Conservation (phyloP, 2,113 vertebrate genomes). For the Menura novaehollandiae region DNA sequence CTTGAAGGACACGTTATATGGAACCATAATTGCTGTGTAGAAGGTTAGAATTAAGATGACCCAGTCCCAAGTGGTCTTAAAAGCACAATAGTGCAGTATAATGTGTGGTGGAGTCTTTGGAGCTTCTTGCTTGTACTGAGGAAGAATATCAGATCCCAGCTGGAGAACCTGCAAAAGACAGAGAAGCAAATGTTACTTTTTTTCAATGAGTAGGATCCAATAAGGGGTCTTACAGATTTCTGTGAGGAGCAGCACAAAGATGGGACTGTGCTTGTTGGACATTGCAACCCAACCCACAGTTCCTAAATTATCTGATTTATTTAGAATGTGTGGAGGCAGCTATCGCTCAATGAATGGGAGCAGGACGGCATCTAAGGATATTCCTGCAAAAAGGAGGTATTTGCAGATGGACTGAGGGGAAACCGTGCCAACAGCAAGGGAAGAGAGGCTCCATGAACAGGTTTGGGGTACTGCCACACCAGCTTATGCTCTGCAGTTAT, state of each 20-base stretch:
- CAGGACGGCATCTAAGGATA: background rate
- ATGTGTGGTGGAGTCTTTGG: constrained; percentile 97
- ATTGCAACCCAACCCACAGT: background rate
- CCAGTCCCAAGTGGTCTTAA: constrained; percentile 99
- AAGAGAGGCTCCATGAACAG: background rate
- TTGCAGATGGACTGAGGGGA: background rate
- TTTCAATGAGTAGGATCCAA: background rate
- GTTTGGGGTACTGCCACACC: background rate
- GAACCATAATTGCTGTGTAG: constrained; percentile 98
- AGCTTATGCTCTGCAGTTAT: background rate
- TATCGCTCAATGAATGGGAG: background rate
- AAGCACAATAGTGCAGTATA: constrained; percentile 97
- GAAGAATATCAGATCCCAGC: constrained; percentile 95
- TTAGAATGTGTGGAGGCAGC: background rate
- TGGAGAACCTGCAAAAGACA: constrained; percentile 86
- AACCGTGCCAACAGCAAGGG: background rate
- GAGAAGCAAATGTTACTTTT: background rate
- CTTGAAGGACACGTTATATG: constrained; percentile 97
- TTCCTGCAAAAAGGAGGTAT: background rate
- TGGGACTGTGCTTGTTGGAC: fast-evolving
- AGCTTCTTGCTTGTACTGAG: constrained; percentile 97
- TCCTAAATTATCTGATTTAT: background rate
- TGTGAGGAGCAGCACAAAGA: background rate
- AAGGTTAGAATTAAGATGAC: constrained; percentile 97
- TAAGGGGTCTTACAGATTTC: background rate